These are phyloP conservation scores for Cotesia congregata DNA, from an alignment of 2,888 invertebrate genomes.

Conservation along the genomic window DNA sequence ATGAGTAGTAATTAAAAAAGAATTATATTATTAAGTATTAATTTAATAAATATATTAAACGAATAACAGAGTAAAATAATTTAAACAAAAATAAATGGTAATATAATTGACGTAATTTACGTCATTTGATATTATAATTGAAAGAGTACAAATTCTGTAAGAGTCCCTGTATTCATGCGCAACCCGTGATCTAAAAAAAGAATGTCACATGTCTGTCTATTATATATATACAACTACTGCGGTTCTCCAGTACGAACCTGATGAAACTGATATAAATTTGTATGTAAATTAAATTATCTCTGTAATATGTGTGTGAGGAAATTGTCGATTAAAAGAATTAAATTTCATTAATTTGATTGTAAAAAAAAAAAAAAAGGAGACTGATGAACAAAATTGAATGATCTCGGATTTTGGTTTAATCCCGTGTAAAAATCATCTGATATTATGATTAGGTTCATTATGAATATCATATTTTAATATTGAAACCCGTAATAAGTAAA, in stretches of 20 bases:
- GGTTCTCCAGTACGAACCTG: conserved; percentile 40
- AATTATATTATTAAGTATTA: conserved; percentile 41
- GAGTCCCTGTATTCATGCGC: conserved; percentile 68
- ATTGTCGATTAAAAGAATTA: not conserved
- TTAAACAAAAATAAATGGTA: conserved; percentile 37
- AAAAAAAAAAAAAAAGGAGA: conserved; percentile 15
- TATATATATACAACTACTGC: conserved; percentile 13
- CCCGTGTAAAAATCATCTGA: no score
- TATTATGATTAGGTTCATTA: no score
- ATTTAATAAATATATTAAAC: conserved; percentile 28
- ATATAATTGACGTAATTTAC: conserved; percentile 38
- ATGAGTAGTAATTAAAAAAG: conserved; percentile 37
- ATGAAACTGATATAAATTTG: conserved; percentile 26
- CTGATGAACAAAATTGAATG: conserved; percentile 22
- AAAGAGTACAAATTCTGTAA: conserved; percentile 84
- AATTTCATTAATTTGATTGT: conserved; percentile 21
- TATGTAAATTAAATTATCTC: conserved; percentile 11
- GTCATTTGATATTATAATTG: conserved; percentile 56
- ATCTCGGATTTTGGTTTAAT: conserved; percentile 6
- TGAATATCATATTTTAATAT: no score
- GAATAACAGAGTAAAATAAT: no score
- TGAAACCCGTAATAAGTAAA: no score
- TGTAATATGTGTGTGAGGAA: not conserved
- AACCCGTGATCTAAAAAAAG: conserved; percentile 43
- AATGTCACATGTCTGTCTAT: not conserved